phyloP scores from a whole-genome alignment of 2,797 vertebrate species.

The Pelodytes ibericus region DNA sequence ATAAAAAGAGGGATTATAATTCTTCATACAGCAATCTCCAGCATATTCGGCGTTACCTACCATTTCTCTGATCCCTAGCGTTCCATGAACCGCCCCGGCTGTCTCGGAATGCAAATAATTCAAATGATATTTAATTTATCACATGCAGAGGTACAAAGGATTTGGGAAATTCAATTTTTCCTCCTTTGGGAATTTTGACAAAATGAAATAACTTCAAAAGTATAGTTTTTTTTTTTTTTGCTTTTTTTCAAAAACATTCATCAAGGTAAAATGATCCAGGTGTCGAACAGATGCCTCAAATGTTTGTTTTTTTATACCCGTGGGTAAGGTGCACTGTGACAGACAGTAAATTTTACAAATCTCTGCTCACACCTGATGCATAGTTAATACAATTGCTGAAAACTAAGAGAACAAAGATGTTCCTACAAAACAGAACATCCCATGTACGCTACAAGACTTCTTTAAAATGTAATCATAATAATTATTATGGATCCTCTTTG shows the following conservation, averaged over 20 bases:
- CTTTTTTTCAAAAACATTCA: background rate
- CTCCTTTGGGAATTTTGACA: background rate
- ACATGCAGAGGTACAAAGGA: background rate
- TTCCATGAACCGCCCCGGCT: background rate
- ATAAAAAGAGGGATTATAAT: too few relatives aligned
- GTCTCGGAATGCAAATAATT: background rate
- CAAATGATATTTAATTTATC: background rate
- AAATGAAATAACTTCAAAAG: slow-evolving; percentile 10
- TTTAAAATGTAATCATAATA: too few relatives aligned
- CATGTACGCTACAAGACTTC: too few relatives aligned
- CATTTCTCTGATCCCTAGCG: background rate
- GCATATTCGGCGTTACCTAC: background rate
- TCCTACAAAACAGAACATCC: background rate
- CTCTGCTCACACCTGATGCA: background rate
- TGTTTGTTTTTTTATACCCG: background rate
- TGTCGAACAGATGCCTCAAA: background rate
- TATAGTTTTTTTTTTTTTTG: too few relatives aligned
- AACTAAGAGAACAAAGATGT: background rate
- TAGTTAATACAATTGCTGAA: background rate
- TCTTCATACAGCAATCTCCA: background rate
- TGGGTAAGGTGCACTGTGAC: background rate
- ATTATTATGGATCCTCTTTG: too few relatives aligned
- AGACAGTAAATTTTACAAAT: background rate
- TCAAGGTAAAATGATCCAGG: background rate
- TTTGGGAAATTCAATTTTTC: background rate